Evolutionary conservation across 2,888 invertebrate species (phyloP).

Genomic region (Trachelus iudaicus): DNA sequence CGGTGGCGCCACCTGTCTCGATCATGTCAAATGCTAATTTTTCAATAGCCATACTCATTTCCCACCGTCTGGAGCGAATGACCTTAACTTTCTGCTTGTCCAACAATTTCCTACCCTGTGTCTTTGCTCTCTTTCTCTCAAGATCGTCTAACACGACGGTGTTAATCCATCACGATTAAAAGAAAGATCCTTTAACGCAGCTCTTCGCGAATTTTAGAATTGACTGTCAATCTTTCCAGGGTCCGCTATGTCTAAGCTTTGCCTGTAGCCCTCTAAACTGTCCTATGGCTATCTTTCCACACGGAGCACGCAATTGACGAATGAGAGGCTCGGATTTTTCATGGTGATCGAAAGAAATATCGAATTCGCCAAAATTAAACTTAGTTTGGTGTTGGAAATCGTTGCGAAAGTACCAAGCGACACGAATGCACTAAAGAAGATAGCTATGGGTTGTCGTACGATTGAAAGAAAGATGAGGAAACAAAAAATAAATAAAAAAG

Average conservation of each 20-base stretch:
- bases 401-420: constrained; percentile 11
- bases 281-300: constrained; percentile 46
- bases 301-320: constrained; percentile 28
- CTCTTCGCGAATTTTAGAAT: neutral
- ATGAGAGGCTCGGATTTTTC: constrained; percentile 34
- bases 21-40: too few species aligned
- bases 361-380: neutral
- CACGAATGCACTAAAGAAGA: constrained; percentile 37
- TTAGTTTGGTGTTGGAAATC: too few species aligned
- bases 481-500: neutral
- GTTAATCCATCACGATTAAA: too few species aligned
- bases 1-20: too few species aligned
- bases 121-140: too few species aligned
- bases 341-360: constrained; percentile 19
- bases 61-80: too few species aligned
- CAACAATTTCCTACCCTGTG: too few species aligned
- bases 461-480: too few species aligned
- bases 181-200: neutral
- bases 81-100: too few species aligned
- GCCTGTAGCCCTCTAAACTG: constrained; percentile 45
- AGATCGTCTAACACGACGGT: too few species aligned
- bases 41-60: too few species aligned
- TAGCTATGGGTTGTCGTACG: constrained; percentile 43
- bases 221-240: constrained; percentile 25
- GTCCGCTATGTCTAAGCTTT: constrained; percentile 46